A percentile compares a stretch with the other conserved stretches of the same genome.
These are phyloP conservation scores for Cryptomyrus ogoouensis DNA, from an alignment of 2,113 vertebrate genomes.

Conservation along the genomic window DNA sequence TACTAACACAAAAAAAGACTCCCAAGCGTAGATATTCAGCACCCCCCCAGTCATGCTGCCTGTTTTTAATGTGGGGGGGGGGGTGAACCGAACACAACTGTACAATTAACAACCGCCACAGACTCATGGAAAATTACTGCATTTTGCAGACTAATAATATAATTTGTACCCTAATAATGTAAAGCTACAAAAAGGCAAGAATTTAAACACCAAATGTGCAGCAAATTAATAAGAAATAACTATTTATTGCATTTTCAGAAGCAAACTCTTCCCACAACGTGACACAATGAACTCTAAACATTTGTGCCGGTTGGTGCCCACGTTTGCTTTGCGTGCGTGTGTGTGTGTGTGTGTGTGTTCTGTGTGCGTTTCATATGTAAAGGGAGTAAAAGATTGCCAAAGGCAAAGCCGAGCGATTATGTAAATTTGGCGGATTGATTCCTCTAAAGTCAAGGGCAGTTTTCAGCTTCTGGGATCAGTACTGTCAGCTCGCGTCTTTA, in stretches of 20 bases:
- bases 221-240: background rate
- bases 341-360: background rate
- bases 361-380: background rate
- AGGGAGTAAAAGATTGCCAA: background rate
- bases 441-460: slow-evolving; percentile 10
- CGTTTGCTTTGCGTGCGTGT: background rate
- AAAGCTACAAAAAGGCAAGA: background rate
- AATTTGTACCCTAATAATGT: background rate
- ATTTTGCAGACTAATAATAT: background rate
- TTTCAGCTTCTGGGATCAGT: background rate
- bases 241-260: background rate
- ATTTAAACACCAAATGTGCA: background rate
- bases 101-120: background rate
- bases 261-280: background rate
- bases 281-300: background rate
- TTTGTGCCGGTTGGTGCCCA: background rate
- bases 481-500: background rate
- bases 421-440: background rate
- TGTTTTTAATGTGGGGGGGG: background rate
- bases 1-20: background rate
- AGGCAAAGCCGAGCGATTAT: background rate
- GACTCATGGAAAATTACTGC: background rate
- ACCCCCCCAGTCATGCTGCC: background rate
- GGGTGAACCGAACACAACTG: background rate
- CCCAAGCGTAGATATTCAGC: background rate